Conservation (phyloP, 2,113 vertebrate species). For the Oryzias curvinotus region DNA sequence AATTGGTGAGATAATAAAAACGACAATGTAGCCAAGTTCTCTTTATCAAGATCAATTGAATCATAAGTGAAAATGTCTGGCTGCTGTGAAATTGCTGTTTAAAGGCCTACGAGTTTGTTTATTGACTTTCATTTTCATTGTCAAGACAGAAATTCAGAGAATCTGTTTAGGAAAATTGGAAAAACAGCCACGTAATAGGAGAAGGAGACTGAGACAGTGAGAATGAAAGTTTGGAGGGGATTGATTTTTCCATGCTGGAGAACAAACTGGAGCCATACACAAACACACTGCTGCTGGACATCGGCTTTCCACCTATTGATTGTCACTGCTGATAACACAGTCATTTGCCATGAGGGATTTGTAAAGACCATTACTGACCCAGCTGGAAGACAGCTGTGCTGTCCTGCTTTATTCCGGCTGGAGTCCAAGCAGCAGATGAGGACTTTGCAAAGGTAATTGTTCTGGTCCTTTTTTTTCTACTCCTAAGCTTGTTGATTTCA, state of each 20-base stretch:
- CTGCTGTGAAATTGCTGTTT: constrained; percentile 6
- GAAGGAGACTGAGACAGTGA: constrained; percentile 30
- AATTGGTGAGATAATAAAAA: constrained; percentile 59
- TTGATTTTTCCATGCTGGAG: constrained; percentile 65
- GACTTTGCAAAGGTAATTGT: constrained; percentile 18
- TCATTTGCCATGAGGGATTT: constrained; percentile 69
- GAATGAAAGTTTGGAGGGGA: constrained; percentile 56
- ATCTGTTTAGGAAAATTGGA: constrained; percentile 10
- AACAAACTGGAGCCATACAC: constrained; percentile 52
- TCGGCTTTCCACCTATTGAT: constrained; percentile 66
- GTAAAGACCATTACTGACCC: constrained; percentile 67
- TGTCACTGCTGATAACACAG: constrained; percentile 63
- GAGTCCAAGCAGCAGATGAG: constrained; percentile 20
- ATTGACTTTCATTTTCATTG: constrained; percentile 3
- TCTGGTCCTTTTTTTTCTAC: neutral
- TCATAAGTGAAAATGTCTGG: constrained; percentile 21
- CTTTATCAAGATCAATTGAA: constrained; percentile 43
- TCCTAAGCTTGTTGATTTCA: neutral
- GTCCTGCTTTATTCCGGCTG: constrained; percentile 37
- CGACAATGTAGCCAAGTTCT: constrained; percentile 32
- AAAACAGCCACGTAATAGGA: constrained; percentile 26
- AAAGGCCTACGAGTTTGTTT: constrained; percentile 8
- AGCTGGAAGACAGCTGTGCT: constrained; percentile 43
- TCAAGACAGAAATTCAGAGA: constrained; percentile 20
- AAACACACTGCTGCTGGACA: constrained; percentile 43